Conservation (phyloP, 2,797 vertebrate genomes). For the Cuniculus paca region DNA sequence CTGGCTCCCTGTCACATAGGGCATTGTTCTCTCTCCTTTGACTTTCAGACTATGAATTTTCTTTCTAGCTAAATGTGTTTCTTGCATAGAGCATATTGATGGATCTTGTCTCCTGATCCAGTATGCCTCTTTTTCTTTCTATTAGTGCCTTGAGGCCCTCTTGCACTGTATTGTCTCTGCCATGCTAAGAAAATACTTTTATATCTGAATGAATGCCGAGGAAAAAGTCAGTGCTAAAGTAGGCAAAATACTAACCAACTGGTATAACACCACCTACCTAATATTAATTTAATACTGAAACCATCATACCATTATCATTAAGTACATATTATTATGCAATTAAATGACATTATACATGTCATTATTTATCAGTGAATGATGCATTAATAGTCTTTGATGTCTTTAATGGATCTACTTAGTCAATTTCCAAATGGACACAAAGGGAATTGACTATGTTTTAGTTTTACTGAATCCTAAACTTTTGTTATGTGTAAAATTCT, state of each 20-base stretch:
- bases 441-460: slow-evolving; percentile 18
- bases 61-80: no score
- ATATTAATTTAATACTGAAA: slow-evolving; percentile 51
- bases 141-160: no score
- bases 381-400: slow-evolving; percentile 29
- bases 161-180: no score
- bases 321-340: not conserved
- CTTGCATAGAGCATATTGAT: no score
- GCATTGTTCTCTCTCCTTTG: no score
- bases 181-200: slow-evolving; percentile 15
- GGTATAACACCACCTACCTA: not conserved
- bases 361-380: slow-evolving; percentile 13
- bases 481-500: slow-evolving; percentile 48
- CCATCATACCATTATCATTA: slow-evolving; percentile 49
- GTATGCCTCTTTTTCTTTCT: no score
- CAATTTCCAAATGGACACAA: slow-evolving; percentile 53
- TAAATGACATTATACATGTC: no score
- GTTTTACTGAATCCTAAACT: slow-evolving; percentile 31
- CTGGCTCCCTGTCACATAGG: no score
- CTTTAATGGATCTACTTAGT: slow-evolving; percentile 34
- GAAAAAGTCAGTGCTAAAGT: not conserved
- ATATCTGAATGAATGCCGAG: not conserved
- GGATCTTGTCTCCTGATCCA: no score
- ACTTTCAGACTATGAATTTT: no score
- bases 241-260: slow-evolving; percentile 41